Evolutionary conservation across 2,797 vertebrate species (phyloP).

Genomic region (Sebastolobus altivelis): DNA sequence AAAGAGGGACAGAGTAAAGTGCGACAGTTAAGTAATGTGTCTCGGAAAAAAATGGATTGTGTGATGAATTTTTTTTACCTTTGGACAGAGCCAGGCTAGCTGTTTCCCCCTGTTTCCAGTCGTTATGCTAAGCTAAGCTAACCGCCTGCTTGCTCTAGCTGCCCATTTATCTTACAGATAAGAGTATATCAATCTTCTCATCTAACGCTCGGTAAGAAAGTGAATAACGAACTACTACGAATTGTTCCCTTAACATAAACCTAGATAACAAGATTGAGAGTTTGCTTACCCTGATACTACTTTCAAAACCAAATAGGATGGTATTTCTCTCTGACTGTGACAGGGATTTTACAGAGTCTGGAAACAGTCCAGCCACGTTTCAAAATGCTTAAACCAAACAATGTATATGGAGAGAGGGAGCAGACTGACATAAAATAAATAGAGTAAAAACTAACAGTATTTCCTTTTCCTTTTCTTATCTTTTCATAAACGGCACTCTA

Average conservation of each 20-base stretch:
- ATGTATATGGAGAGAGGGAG: background rate
- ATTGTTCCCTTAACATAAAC: background rate
- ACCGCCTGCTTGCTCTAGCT: background rate
- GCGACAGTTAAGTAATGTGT: background rate
- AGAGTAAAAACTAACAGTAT: conserved; percentile 11
- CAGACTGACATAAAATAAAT: conserved; percentile 27
- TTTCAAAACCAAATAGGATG: background rate
- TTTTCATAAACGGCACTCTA: conserved; percentile 31
- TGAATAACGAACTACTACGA: too few species aligned
- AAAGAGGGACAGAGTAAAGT: background rate
- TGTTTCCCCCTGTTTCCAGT: background rate
- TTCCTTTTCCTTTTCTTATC: conserved; percentile 20
- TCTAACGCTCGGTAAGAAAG: too few species aligned
- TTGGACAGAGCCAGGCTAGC: background rate
- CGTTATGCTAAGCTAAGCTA: background rate
- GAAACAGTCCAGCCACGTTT: background rate
- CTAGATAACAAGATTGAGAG: background rate
- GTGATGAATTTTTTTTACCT: background rate
- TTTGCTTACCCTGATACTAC: background rate
- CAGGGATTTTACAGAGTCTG: conserved; percentile 1
- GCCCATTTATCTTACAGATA: background rate
- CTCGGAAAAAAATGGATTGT: too few species aligned
- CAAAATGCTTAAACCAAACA: conserved; percentile 1
- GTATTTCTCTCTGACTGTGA: background rate
- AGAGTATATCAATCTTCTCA: too few species aligned